Evolutionary conservation across 2,888 invertebrate species (phyloP), one percentile per base, ranked within the genome.

Genomic region (Perizoma affinitatum): DNA sequence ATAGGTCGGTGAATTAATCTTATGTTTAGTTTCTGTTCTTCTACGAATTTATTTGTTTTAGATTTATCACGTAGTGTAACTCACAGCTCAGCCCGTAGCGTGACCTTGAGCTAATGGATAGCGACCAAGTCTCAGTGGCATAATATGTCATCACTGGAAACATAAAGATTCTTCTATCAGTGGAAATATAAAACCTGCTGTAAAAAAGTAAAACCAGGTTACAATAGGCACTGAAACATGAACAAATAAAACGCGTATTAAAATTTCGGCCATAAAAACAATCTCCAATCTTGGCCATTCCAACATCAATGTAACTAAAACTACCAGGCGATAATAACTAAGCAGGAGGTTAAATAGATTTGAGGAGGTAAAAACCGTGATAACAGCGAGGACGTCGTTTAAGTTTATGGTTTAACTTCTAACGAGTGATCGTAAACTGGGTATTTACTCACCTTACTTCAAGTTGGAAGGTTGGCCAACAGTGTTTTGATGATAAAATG

Each of bases 391-490:
- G 69, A 73, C 81, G 82, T 85, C 88, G 83, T 88, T 88, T 84
- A 83, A 79, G 74, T 79, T 90, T 89, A 90, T 81, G 82, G 80
- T 77, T 83, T 53, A 90, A 90, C 82, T 90, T 90, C 80, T 89
- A 89, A 91, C 88, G 90, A 90, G 86, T 72, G 76, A 82, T 78
- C 86, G 83, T 91, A 90, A 90, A 90, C 80, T 84, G 79, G 76
- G 79, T 87, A 87, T 89, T 88, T 88, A 88, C 88, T 86, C 79
- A 81, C 82, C 80, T 80, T 54, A 44, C 44, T 55, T 67, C 71
- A 69, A 80, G 76, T 82, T 80, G 82, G 80, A 82, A 83, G 81
- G 78, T 44, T 10, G 7, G 74, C 79, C 47, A 60, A 57, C 52
- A 46, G 58, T 57, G 38, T 46, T 35, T 44, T 52, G 34, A 35